Evolutionary conservation across 2,797 vertebrate genomes (phyloP).

Genomic region (Chelon labrosus): DNA sequence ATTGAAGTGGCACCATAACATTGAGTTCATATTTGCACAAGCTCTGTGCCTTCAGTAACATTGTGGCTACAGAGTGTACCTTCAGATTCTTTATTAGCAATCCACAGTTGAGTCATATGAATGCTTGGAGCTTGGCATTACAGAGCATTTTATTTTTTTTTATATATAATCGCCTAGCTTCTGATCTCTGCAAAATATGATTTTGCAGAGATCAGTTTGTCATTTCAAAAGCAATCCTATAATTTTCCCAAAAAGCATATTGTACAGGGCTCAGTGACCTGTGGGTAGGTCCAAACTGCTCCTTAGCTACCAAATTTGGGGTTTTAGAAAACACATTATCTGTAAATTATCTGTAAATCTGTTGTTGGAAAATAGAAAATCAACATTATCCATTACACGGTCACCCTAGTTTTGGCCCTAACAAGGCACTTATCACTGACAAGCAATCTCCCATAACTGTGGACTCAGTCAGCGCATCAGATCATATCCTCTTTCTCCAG

Average conservation of each 20-base stretch:
- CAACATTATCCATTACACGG: constrained; percentile 4
- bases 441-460: constrained; percentile 10
- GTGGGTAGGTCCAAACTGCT: neutral
- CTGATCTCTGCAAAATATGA: too few relatives aligned
- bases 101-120: constrained; percentile 17
- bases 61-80: constrained; percentile 1
- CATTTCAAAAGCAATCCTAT: constrained; percentile 22
- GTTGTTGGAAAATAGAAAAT: constrained; percentile 10
- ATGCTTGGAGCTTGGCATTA: constrained; percentile 11
- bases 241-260: constrained; percentile 7
- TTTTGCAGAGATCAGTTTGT: constrained; percentile 32
- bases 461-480: constrained; percentile 12
- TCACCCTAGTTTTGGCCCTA: constrained; percentile 4
- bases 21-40: neutral
- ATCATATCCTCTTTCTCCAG: constrained; percentile 31
- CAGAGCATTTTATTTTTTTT: constrained; percentile 25
- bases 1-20: neutral
- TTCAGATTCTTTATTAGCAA: constrained; percentile 14
- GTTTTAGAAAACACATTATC: constrained; percentile 1
- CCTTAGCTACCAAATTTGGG: neutral
- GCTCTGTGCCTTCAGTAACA: neutral
- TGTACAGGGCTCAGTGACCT: constrained; percentile 1
- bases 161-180: constrained; percentile 12
- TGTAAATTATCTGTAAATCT: neutral
- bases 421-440: neutral